phyloP scores from a whole-genome alignment of 1,140 invertebrate genomes.

The Meteorus sp. region DNA sequence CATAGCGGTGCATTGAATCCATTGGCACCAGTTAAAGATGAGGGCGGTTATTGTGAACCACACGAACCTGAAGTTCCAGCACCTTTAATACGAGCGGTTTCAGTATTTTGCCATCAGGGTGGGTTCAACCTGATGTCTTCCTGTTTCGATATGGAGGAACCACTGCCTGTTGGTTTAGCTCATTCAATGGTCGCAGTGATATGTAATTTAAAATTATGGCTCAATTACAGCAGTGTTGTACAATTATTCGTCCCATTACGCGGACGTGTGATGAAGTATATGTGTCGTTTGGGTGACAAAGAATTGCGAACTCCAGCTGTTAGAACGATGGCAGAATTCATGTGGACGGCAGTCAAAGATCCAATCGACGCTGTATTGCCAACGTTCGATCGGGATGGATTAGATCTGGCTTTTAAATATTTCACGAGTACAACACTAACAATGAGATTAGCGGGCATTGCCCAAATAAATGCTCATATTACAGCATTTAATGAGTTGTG shows the following conservation, averaged over 20 bases:
- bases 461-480: conserved; percentile 94
- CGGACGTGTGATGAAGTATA: conserved; percentile 84
- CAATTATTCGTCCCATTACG: conserved; percentile 85
- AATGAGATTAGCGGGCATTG: conserved; percentile 86
- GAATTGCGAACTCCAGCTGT: conserved; percentile 83
- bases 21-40: conserved; percentile 53
- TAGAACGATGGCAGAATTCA: conserved; percentile 92
- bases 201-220: conserved; percentile 92
- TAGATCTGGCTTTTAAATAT: conserved; percentile 92
- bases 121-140: conserved; percentile 83
- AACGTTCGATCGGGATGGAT: conserved; percentile 84
- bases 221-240: conserved; percentile 86
- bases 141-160: conserved; percentile 80
- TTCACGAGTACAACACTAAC: conserved; percentile 91
- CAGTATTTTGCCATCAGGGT: conserved; percentile 86
- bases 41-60: conserved; percentile 78
- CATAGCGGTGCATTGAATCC: conserved; percentile 62
- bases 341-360: conserved; percentile 93
- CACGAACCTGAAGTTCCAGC: conserved; percentile 91
- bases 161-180: conserved; percentile 81
- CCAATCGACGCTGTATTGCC: conserved; percentile 80
- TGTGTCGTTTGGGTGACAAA: conserved; percentile 90
- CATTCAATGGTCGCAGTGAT: conserved; percentile 89
- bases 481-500: conserved; percentile 87
- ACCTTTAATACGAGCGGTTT: conserved; percentile 85